Percentiles rank a stretch among this genome's conserved stretches.
phyloP scores from a whole-genome alignment of 2,888 invertebrate species.

The Cryptocephalus primarius region DNA sequence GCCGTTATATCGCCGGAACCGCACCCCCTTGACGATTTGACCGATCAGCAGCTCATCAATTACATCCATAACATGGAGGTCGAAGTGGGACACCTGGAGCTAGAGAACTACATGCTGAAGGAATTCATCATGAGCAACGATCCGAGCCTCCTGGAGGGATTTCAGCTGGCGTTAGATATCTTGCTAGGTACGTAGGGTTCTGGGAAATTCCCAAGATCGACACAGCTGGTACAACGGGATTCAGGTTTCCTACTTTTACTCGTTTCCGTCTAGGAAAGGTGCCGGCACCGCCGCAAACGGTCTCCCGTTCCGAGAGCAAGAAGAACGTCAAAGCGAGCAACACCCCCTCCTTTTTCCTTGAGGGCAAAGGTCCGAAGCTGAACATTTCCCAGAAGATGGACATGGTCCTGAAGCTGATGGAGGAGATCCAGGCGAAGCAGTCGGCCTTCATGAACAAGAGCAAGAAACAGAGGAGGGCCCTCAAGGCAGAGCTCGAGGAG shows the following conservation, averaged over 20 bases:
- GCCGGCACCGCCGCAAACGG: background rate
- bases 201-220: background rate
- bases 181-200: background rate
- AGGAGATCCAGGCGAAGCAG: conserved; percentile 13
- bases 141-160: conserved; percentile 12
- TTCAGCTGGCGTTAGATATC: conserved; percentile 8
- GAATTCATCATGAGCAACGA: conserved; percentile 15
- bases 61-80: conserved; percentile 12
- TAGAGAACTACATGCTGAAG: conserved; percentile 17
- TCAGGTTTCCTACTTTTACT: no score
- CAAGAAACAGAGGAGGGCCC: conserved; percentile 13
- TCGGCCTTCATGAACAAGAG: conserved; percentile 16
- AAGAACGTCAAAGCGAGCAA: background rate
- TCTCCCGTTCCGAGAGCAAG: background rate
- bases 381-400: conserved; percentile 21
- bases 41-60: conserved; percentile 15
- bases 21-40: conserved; percentile 14
- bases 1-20: background rate
- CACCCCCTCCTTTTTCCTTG: conserved; percentile 3
- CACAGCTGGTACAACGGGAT: background rate
- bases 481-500: conserved; percentile 36
- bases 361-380: conserved; percentile 16
- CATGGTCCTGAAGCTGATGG: conserved; percentile 20
- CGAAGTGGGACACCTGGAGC: conserved; percentile 10
- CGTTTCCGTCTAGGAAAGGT: no score